Conservation (phyloP, 2,888 invertebrate species). For the Athrips mouffetella region DNA sequence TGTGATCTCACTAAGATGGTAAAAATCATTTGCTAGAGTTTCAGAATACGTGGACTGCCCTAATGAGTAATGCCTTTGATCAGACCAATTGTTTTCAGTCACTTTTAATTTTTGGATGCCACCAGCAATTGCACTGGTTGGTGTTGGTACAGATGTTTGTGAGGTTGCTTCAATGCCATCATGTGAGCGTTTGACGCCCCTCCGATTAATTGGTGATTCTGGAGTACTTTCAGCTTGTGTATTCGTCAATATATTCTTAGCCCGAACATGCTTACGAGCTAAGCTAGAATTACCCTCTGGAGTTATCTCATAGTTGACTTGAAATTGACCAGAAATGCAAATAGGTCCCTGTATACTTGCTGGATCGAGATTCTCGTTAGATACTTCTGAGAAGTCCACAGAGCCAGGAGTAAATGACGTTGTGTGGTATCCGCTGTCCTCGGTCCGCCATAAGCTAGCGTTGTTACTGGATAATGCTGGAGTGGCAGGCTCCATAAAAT, state of each 20-base stretch:
- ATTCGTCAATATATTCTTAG: constrained; percentile 13
- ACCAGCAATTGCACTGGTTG: constrained; percentile 63
- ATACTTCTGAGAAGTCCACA: constrained; percentile 51
- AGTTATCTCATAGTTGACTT: constrained; percentile 36
- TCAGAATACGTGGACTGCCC: constrained; percentile 18
- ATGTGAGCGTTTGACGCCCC: constrained; percentile 54
- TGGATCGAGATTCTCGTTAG: constrained; percentile 46
- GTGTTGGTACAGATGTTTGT: constrained; percentile 46
- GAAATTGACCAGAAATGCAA: constrained; percentile 41
- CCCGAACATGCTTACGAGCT: constrained; percentile 31
- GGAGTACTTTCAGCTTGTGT: constrained; percentile 28
- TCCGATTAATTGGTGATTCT: constrained; percentile 47
- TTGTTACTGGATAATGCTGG: constrained; percentile 46
- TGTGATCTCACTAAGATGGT: constrained; percentile 34
- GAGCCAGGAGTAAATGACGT: constrained; percentile 64
- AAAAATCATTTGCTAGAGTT: constrained; percentile 23
- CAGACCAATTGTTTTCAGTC: constrained; percentile 39
- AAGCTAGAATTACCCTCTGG: constrained; percentile 38
- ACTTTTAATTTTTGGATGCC: constrained; percentile 60
- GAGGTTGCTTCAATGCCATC: constrained; percentile 41
- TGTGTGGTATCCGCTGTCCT: constrained; percentile 71
- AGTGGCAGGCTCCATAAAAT: constrained; percentile 46
- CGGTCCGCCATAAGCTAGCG: constrained; percentile 50
- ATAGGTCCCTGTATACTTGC: constrained; percentile 37
- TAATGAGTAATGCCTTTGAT: constrained; percentile 19